Evolutionary conservation across 2,888 invertebrate genomes (phyloP), one percentile per base, ranked within the genome.

Genomic region (Campoletis raptor): DNA sequence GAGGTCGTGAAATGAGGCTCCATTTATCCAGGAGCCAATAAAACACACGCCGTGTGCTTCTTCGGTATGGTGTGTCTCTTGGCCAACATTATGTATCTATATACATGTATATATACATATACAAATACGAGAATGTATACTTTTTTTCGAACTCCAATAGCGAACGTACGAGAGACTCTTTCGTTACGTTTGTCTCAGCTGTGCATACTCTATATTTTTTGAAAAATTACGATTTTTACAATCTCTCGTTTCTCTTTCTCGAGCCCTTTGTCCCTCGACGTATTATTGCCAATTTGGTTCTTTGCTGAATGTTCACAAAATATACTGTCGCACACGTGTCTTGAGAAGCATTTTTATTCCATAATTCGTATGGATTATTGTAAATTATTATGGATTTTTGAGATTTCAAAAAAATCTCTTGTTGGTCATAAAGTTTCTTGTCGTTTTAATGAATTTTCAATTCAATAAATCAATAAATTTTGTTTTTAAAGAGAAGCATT

Each of bases 21-120:
- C 92, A 93, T 93, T 93, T 92, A 93, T 93, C 90, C 90, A 82
- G 79, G 77, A 80, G 77, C 92, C 93, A 92, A 93, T 93, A 93
- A 93, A 93, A 93, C 91, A 93, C 93, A 92, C 87, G 90, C 90
- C 90, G 84, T 87, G 90, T 90, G 78, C 81, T 85, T 82, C 78
- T 66, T 79, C 81, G 80, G 73, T 72, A 15, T 12, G 24, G 78
- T 73, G 48, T 69, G 48, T 73, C 74, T 69, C 54, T 74, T 78
- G 69, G 61, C 69, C 48, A 21, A 64, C 73, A 5, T 36, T 69
- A n/a, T 45, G 18, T 42, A 66, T 42, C 30, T 54, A 42, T 64
- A 52, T 67, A 54, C n/a, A 61, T 36, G 36, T 54, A 69, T 54
- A 69, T 24, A 21, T n/a, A 72, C 24, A 61, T 4, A 66, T 57